Evolutionary conservation across 2,113 vertebrate genomes (phyloP).

Genomic region (Salvator merianae): DNA sequence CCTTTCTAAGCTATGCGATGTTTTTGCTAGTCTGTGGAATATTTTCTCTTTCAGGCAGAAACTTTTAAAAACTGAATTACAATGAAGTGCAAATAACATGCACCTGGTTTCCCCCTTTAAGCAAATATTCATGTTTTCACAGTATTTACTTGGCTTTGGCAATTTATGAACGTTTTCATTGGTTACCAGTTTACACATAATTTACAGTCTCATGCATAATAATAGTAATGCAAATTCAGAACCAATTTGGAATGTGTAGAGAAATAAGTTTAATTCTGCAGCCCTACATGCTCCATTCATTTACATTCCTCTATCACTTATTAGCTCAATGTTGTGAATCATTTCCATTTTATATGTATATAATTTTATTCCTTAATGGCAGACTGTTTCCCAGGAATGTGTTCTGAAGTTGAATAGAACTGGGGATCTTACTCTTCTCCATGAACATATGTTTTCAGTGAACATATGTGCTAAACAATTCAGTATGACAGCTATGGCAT

Average conservation of each 20-base stretch:
- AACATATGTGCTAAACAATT: neutral
- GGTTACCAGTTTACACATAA: conserved; percentile 27
- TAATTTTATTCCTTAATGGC: conserved; percentile 27
- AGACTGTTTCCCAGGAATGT: neutral
- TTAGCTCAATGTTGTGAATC: conserved; percentile 30
- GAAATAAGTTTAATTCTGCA: neutral
- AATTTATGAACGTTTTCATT: conserved; percentile 12
- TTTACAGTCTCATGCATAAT: conserved; percentile 27
- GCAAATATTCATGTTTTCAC: conserved; percentile 18
- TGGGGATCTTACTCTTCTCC: neutral
- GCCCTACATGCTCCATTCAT: neutral
- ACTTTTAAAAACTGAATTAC: conserved; percentile 4
- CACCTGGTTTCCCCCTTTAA: conserved; percentile 21
- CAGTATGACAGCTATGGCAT: neutral
- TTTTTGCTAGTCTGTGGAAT: neutral
- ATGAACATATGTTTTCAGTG: neutral
- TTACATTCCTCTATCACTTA: conserved; percentile 4
- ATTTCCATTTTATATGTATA: conserved; percentile 22
- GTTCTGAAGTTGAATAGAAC: conserved; percentile 13
- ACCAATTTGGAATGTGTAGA: conserved; percentile 1
- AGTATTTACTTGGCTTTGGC: conserved; percentile 9
- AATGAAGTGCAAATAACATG: conserved; percentile 28
- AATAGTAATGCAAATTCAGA: conserved; percentile 25
- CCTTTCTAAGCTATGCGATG: neutral
- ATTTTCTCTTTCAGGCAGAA: neutral